Conservation (phyloP, 2,888 invertebrate species). For the Tolmerus cingulatus region DNA sequence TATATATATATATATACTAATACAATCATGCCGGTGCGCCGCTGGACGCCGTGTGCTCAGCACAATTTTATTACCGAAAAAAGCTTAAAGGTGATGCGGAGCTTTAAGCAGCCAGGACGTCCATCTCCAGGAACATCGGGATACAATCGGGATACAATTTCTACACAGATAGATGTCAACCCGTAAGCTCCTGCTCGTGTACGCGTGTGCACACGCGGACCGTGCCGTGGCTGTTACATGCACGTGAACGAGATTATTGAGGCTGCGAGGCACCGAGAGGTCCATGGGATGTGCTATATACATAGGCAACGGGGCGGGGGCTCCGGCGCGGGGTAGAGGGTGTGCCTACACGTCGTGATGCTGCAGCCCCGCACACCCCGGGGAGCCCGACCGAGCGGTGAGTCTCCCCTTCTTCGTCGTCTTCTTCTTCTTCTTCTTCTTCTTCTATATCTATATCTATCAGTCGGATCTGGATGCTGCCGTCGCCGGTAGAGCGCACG, state of each 20-base stretch:
- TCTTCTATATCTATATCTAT: background rate
- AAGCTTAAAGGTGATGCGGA: conserved; percentile 32
- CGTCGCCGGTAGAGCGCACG: background rate
- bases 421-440: background rate
- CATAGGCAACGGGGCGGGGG: background rate
- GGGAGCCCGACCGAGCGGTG: background rate
- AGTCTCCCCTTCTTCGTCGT: background rate
- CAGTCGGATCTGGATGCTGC: conserved; percentile 23
- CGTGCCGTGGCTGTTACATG: background rate
- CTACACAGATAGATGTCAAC: conserved; percentile 6
- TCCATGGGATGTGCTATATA: background rate
- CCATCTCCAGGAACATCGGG: background rate
- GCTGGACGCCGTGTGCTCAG: background rate
- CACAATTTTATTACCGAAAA: conserved; percentile 26
- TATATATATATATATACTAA: background rate
- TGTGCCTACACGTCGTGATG: background rate
- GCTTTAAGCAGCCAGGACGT: conserved; percentile 23
- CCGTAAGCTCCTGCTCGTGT: background rate
- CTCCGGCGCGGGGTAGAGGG: background rate
- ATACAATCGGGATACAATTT: no score
- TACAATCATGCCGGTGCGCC: background rate
- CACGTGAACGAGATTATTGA: conserved; percentile 29
- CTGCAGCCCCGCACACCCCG: background rate
- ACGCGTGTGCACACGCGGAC: background rate
- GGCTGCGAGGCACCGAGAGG: background rate